Base-by-base conservation (phyloP, 2,797 vertebrate genomes). In the Sus cebifrons region DNA sequence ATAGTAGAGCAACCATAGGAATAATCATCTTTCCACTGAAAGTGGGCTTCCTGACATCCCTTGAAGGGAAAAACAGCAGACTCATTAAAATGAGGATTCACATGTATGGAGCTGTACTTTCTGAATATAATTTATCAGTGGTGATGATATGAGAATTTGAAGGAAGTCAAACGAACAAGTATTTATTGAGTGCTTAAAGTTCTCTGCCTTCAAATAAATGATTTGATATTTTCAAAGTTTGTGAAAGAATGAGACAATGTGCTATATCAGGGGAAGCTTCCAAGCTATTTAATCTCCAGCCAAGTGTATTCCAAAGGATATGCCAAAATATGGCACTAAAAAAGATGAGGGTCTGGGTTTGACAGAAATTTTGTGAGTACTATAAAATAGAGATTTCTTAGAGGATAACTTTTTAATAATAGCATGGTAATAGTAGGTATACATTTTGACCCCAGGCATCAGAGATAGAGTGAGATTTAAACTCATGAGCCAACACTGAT, bases 121-220 rank as follows among this genome's bases (percentile, higher is more conserved):
- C 44, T 88, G 23, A 86, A 84, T 75, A 70, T 1, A 15, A 44
- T 67, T 90, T 91, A 58, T 86, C 40, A 78, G 73, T 12, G 56
- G 32, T 73, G 74, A 95, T 58, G 85, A 86, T 81, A 68, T 92
- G n/a, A 93, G 64, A 94, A 90, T 32, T 74, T 71, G 60, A 21
- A 94, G 9, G 25, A 94, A 96, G 65, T 94, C 56, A 88, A 89
- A 75, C 58, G 29, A 86, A 40, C 36, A 91, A 89, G 62, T 86
- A 87, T 87, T 97, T 96, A 85, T 83, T 89, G 40, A 86, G 56
- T 93, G 74, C 40, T 75, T 91, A n/a, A 94, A 87, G 67, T 94
- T 78, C 71, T 75, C 70, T 58, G 36, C 29, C 44, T 91, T 95
- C 68, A 95, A 78, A 95, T 68, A 77, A 97, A 97, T 78, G 12